These are phyloP conservation scores for Zaprionus capensis DNA, from an alignment of 1,140 invertebrate genomes.

Conservation along the genomic window DNA sequence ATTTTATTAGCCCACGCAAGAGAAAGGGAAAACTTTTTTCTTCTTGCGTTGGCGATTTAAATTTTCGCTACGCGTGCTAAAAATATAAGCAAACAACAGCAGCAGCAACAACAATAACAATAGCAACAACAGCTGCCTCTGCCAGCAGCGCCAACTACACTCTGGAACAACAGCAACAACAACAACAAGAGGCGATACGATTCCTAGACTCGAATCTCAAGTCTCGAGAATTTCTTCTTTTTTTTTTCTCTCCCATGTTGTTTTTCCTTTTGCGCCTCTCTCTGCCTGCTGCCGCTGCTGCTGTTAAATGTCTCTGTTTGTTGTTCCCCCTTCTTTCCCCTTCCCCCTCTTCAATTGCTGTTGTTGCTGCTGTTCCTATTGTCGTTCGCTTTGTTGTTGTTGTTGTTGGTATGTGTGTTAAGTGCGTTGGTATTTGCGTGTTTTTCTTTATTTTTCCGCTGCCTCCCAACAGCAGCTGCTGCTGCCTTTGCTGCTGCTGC, in stretches of 20 bases:
- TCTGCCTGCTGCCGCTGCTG: slow-evolving; percentile 6
- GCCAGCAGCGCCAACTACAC: not conserved
- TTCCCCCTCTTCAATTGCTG: slow-evolving; percentile 14
- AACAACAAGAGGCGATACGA: slow-evolving; percentile 45
- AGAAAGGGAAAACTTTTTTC: slow-evolving; percentile 56
- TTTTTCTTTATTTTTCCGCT: slow-evolving; percentile 29
- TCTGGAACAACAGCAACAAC: slow-evolving; percentile 39
- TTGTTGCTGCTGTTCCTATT: slow-evolving; percentile 35
- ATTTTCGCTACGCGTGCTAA: slow-evolving; percentile 68
- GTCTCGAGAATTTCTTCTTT: slow-evolving; percentile 54
- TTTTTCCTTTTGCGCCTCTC: not conserved
- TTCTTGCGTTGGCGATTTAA: slow-evolving; percentile 63
- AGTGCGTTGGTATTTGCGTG: slow-evolving; percentile 78
- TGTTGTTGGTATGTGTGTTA: slow-evolving; percentile 74
- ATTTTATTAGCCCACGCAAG: slow-evolving; percentile 70
- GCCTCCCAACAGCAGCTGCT: slow-evolving; percentile 28
- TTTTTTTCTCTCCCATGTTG: slow-evolving; percentile 4
- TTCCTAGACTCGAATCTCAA: slow-evolving; percentile 69
- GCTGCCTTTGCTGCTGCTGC: slow-evolving; percentile 7
- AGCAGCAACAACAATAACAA: slow-evolving; percentile 2
- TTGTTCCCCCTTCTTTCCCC: slow-evolving; percentile 5
- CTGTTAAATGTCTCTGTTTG: slow-evolving; percentile 46
- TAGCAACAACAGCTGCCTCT: slow-evolving; percentile 12
- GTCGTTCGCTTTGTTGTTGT: slow-evolving; percentile 39
- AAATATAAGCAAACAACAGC: slow-evolving; percentile 56